A percentile compares a stretch with the other conserved stretches of the same genome.
These are phyloP conservation scores for Macquaria ambigua DNA, from an alignment of 2,113 vertebrate genomes.

Conservation along the genomic window DNA sequence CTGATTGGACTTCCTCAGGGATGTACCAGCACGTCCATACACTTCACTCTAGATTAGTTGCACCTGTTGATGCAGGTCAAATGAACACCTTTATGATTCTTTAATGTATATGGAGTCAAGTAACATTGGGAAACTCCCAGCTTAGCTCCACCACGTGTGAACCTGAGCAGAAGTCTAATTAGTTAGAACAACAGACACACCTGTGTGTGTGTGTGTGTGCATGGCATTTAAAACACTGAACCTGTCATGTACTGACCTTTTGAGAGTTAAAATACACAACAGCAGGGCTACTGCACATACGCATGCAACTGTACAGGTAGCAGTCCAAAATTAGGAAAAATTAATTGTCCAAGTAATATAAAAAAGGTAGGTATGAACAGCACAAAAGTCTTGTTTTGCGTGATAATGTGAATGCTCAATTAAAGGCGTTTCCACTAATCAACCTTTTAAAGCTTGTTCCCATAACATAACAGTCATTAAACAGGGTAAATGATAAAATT, in stretches of 20 bases:
- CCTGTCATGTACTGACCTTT: no score
- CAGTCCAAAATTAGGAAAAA: neutral
- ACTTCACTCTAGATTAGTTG: neutral
- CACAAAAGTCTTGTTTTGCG: neutral
- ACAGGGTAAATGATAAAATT: constrained; percentile 17
- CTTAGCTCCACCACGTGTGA: neutral
- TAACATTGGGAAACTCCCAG: neutral
- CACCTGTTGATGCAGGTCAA: neutral
- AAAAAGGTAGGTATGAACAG: neutral
- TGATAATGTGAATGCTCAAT: neutral
- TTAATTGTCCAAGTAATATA: neutral
- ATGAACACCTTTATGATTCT: neutral
- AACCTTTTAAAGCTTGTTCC: constrained; percentile 37
- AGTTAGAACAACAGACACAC: neutral
- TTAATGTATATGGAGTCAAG: neutral
- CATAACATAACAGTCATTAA: neutral
- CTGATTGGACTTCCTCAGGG: neutral
- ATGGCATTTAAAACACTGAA: neutral
- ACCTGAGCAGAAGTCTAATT: neutral
- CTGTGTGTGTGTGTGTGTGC: neutral
- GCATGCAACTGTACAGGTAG: neutral
- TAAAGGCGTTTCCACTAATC: neutral
- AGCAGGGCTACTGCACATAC: no score
- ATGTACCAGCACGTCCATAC: neutral
- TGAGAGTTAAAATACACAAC: neutral